Base-by-base conservation (phyloP, 1,140 invertebrate species). In the Drusus annulatus region DNA sequence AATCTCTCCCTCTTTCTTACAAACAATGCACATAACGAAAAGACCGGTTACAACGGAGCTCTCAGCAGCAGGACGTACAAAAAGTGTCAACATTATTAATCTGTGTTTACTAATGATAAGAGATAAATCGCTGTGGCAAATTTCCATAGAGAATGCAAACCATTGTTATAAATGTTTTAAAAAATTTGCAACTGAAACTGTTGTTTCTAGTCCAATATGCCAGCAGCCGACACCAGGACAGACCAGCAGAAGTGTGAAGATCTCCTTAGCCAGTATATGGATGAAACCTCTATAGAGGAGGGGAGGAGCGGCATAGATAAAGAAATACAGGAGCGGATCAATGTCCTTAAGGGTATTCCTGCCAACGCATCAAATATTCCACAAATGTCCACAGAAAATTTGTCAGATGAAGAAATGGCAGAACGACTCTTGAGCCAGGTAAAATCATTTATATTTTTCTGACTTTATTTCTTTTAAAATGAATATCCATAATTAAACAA, bases 181-280 rank as follows among this genome's bases (percentile, higher is more conserved):
- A 45, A 45, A 45, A 13, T 45, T 45, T 8, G 36, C 36, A 45
- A 10, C 36, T 45, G 36, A 45, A 45, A 13, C 36, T 69, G 25
- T 5, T 25, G 23, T 63, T 81, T 87, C 54, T 74, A 89, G 87
- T 81, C 85, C 21, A 78, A 85, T 60, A 62, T 86, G 71, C 80
- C 85, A 73, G 79, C 85, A 50, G 87, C 84, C 17, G 91, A 91
- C 81, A 85, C 85, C 78, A 89, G 90, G 85, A 91, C 89, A 76
- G 92, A 93, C 83, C 89, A 92, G 81, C 91, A 94, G 82, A 92
- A 93, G 87, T 89, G 89, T 21, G 89, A 93, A 84, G 91, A 93
- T 83, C 84, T 94, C 17, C 78, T 94, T 16, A 90, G 90, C 63
- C 90, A 93, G 80, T 93, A 92, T 82, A 81, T 91, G 78, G 89